A percentile compares a stretch with the other conserved stretches of the same genome.
phyloP scores from a whole-genome alignment of 2,113 vertebrate species.

The Ornithorhynchus anatinus region DNA sequence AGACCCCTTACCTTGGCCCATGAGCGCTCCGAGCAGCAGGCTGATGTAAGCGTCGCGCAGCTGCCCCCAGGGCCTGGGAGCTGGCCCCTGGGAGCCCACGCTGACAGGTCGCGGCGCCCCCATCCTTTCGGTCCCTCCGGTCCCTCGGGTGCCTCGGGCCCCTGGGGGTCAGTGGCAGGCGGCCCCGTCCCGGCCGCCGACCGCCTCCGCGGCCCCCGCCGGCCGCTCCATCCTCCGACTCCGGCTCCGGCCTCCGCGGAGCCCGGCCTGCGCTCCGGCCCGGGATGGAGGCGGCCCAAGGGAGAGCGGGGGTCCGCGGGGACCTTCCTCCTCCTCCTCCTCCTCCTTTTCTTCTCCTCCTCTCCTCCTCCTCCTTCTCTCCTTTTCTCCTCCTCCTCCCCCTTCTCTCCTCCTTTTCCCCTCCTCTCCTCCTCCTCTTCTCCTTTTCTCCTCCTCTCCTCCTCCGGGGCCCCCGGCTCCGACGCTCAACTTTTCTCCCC shows the following conservation, averaged over 20 bases:
- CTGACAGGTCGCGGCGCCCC: too few relatives aligned
- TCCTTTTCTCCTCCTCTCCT: too few relatives aligned
- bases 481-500: background rate
- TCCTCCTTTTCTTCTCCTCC: background rate
- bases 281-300: background rate
- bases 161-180: background rate
- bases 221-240: conserved; percentile 22
- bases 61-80: conserved; percentile 32
- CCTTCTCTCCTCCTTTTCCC: too few relatives aligned
- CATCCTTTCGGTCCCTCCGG: background rate
- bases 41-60: conserved; percentile 38
- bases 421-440: too few relatives aligned
- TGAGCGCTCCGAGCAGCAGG: conserved; percentile 64
- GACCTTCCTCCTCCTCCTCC: background rate
- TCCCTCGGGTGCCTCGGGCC: background rate
- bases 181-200: background rate
- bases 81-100: conserved; percentile 50
- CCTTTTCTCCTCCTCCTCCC: too few relatives aligned
- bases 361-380: background rate
- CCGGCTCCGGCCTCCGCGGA: background rate
- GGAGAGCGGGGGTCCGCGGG: too few relatives aligned
- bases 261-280: background rate
- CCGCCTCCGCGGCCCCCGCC: background rate
- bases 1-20: conserved; percentile 71
- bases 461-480: accelerated